Percentiles rank a stretch among this genome's conserved stretches.
phyloP scores from a whole-genome alignment of 2,797 vertebrate genomes.

The Sebastes kiyomatsui region DNA sequence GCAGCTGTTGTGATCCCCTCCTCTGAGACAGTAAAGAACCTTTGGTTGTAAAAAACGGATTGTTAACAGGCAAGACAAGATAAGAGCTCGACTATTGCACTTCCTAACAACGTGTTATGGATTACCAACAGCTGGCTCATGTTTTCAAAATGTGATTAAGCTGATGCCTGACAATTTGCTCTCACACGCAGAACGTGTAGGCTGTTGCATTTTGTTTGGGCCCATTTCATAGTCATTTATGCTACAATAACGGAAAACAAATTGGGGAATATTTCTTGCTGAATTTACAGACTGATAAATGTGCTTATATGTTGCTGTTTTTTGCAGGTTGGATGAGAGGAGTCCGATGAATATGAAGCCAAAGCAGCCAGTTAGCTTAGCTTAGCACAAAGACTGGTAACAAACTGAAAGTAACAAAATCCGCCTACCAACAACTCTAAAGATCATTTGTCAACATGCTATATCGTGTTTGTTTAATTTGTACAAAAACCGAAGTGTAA shows the following conservation, averaged over 20 bases:
- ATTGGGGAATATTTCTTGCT: background rate
- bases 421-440: background rate
- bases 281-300: background rate
- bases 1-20: constrained; percentile 40
- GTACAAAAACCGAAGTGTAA: background rate
- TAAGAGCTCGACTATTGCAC: constrained; percentile 30
- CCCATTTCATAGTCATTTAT: background rate
- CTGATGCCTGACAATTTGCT: constrained; percentile 3
- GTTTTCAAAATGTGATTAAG: constrained; percentile 34
- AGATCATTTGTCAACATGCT: background rate
- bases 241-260: background rate
- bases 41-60: constrained; percentile 50
- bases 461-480: background rate
- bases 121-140: constrained; percentile 59
- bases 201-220: background rate
- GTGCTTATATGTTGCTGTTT: background rate
- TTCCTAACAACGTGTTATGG: constrained; percentile 50
- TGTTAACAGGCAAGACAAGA: constrained; percentile 60
- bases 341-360: background rate
- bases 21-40: constrained; percentile 5
- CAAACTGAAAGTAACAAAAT: background rate
- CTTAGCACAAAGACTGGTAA: background rate
- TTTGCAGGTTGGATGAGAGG: background rate
- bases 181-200: background rate
- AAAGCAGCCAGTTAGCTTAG: background rate